A percentile compares a stretch with the other conserved stretches of the same genome.
Evolutionary conservation across 1,140 invertebrate species (phyloP).

Genomic region (Brachionus koreanus): DNA sequence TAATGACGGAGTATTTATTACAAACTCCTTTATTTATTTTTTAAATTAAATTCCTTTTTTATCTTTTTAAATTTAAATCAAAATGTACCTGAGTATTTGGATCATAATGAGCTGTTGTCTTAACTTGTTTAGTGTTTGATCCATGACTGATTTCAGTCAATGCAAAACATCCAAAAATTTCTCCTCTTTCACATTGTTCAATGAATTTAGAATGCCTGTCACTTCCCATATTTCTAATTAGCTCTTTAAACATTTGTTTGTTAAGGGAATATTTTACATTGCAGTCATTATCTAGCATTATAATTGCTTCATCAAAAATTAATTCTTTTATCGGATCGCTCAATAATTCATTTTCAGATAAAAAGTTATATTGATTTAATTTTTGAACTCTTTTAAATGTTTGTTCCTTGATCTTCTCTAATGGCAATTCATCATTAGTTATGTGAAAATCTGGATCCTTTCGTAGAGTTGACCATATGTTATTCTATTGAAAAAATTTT

Average conservation of each 20-base stretch:
- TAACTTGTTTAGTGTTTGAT: slow-evolving; percentile 82
- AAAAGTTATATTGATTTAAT: slow-evolving; percentile 66
- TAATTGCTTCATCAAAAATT: slow-evolving; percentile 59
- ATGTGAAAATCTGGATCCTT: too few species aligned
- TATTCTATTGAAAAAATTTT: too few species aligned
- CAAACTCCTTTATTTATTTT: too few species aligned
- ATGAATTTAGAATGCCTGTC: slow-evolving; percentile 70
- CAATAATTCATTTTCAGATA: slow-evolving; percentile 63
- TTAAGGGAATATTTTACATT: slow-evolving; percentile 62
- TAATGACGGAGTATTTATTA: too few species aligned
- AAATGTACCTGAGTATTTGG: too few species aligned
- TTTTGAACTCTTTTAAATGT: slow-evolving; percentile 58
- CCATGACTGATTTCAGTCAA: slow-evolving; percentile 93
- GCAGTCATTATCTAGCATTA: slow-evolving; percentile 69
- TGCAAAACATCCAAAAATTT: slow-evolving; percentile 73
- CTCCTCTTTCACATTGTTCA: slow-evolving; percentile 66
- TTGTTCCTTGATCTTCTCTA: background rate
- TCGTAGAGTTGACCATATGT: too few species aligned
- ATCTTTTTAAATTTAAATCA: too few species aligned
- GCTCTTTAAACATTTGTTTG: slow-evolving; percentile 51
- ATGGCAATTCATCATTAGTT: background rate
- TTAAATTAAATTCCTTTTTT: too few species aligned
- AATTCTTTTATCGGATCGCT: slow-evolving; percentile 56
- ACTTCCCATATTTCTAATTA: slow-evolving; percentile 62
- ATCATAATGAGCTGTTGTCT: too few species aligned